Evolutionary conservation across 2,113 vertebrate species (phyloP).

Genomic region (Channa maculata): DNA sequence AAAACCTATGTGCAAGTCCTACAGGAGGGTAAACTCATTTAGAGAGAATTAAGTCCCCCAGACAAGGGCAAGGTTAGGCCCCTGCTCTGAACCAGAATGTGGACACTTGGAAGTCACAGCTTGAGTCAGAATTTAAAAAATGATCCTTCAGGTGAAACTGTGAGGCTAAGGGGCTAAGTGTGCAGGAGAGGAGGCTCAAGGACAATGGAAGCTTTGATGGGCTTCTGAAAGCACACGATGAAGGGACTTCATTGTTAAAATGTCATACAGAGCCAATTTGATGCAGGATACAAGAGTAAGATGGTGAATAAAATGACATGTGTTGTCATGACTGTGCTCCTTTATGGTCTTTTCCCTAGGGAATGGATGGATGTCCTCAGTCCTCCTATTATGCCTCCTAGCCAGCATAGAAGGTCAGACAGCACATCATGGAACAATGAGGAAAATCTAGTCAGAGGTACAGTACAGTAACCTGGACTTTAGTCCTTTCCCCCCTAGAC

Average conservation of each 20-base stretch:
- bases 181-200: conserved; percentile 70
- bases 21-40: conserved; percentile 64
- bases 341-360: conserved; percentile 74
- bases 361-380: conserved; percentile 85
- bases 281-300: conserved; percentile 29
- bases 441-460: conserved; percentile 71
- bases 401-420: conserved; percentile 73
- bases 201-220: conserved; percentile 63
- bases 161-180: conserved; percentile 50
- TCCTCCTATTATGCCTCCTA: conserved; percentile 80
- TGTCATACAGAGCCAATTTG: conserved; percentile 58
- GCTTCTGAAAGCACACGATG: conserved; percentile 59
- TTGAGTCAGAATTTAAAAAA: conserved; percentile 75
- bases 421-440: conserved; percentile 56
- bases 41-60: conserved; percentile 50
- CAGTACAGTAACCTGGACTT: conserved; percentile 66
- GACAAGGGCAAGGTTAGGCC: conserved; percentile 69
- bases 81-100: conserved; percentile 59
- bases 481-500: conserved; percentile 30
- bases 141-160: conserved; percentile 72
- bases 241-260: conserved; percentile 72
- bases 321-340: conserved; percentile 70
- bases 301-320: conserved; percentile 66
- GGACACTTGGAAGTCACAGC: conserved; percentile 73
- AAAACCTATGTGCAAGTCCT: conserved; percentile 31